phyloP scores from a whole-genome alignment of 2,888 invertebrate species.

The Lasioglossum figueresi region DNA sequence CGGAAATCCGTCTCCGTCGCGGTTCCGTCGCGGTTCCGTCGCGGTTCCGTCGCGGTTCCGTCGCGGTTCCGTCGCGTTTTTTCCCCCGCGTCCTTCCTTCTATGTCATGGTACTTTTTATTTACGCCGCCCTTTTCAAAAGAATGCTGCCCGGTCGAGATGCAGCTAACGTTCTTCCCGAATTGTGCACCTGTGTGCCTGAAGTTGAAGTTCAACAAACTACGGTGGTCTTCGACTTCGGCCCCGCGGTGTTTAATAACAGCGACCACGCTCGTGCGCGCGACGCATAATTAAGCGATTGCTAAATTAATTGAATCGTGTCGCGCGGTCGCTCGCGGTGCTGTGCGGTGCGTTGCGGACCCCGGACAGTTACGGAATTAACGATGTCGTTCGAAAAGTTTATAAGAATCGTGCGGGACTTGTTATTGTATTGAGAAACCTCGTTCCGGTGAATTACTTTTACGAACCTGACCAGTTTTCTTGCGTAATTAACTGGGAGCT shows the following conservation, averaged over 20 bases:
- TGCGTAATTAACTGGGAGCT: not conserved
- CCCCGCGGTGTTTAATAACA: constrained; percentile 26
- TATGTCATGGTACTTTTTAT: constrained; percentile 50
- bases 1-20: not conserved
- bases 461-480: not conserved
- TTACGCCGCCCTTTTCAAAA: constrained; percentile 59
- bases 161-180: constrained; percentile 17
- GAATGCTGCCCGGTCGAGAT: constrained; percentile 57
- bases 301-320: constrained; percentile 45
- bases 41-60: not conserved
- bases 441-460: not conserved
- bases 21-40: not conserved
- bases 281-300: constrained; percentile 56
- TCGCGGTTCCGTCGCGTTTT: not conserved
- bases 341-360: not conserved
- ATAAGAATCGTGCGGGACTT: constrained; percentile 13
- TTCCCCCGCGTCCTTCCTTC: not conserved
- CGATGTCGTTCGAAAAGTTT: constrained; percentile 28
- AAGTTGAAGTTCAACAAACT: constrained; percentile 62
- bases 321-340: not conserved
- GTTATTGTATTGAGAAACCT: no score
- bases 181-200: constrained; percentile 58
- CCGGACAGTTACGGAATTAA: not conserved
- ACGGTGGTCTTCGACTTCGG: constrained; percentile 35
- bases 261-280: not conserved